These are phyloP conservation scores for Sisor rabdophorus DNA, from an alignment of 2,113 vertebrate species.

Conservation along the genomic window DNA sequence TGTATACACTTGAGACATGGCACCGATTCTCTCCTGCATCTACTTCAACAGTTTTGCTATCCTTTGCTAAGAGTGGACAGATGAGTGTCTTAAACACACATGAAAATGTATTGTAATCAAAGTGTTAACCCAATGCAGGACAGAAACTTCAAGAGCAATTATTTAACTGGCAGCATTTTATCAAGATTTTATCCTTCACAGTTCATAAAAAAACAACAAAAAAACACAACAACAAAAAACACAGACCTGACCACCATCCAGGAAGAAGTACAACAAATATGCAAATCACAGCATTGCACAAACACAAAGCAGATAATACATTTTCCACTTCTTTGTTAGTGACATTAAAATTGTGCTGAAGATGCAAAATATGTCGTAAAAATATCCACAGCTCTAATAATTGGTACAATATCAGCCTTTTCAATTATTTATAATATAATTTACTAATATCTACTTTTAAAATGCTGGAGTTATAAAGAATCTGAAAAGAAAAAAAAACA, in stretches of 20 bases:
- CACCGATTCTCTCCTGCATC: background rate
- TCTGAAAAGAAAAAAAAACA: conserved; percentile 19
- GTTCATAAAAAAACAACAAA: background rate
- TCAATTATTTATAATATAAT: background rate
- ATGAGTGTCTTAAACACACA: background rate
- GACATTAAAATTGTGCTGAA: background rate
- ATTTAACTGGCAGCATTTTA: background rate
- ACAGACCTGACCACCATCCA: background rate
- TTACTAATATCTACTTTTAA: background rate
- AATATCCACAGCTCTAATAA: too few species aligned
- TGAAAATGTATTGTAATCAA: background rate
- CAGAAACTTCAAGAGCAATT: background rate
- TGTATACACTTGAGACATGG: background rate
- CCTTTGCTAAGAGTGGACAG: background rate
- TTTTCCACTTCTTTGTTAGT: background rate
- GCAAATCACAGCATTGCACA: too few species aligned
- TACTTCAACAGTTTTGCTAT: background rate
- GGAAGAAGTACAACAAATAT: background rate
- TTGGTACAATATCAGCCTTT: background rate
- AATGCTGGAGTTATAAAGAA: background rate
- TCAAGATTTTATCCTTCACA: background rate
- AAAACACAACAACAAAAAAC: too few species aligned
- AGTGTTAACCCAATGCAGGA: conserved; percentile 4
- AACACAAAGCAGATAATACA: background rate
- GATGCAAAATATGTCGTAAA: too few species aligned